A percentile compares a stretch with the other conserved stretches of the same genome.
These are phyloP conservation scores for Grammomys surdaster DNA, from an alignment of 2,113 vertebrate genomes.

Conservation along the genomic window DNA sequence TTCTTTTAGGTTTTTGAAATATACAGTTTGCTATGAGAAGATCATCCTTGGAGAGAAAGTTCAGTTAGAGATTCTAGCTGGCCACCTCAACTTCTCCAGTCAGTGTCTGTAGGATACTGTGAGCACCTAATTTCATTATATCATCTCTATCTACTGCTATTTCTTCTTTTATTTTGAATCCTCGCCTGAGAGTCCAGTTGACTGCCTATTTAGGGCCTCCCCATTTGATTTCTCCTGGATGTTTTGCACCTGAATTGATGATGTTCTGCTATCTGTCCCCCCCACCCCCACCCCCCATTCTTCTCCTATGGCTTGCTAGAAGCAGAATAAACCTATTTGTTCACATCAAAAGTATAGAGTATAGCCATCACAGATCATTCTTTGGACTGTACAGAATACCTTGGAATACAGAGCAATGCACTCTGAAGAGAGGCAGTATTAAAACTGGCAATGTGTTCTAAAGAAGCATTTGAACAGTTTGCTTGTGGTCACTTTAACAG, in stretches of 20 bases:
- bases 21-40: neutral
- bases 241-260: neutral
- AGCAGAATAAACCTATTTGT: neutral
- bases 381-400: neutral
- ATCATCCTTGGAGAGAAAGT: neutral
- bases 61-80: neutral
- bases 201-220: too few species aligned
- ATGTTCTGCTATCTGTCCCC: too few species aligned
- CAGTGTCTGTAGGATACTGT: neutral
- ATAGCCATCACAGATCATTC: neutral
- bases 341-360: neutral
- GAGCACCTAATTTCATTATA: neutral
- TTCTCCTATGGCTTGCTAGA: neutral
- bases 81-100: neutral
- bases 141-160: neutral
- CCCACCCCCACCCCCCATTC: too few species aligned
- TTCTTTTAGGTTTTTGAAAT: neutral
- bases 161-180: neutral
- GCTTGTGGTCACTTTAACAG: conserved; percentile 14
- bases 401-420: neutral
- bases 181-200: neutral
- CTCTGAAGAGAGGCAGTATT: neutral
- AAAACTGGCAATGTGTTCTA: neutral
- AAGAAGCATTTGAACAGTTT: neutral
- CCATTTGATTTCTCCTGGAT: neutral